Base-by-base conservation (phyloP, 1,140 invertebrate genomes). In the Daktulosphaira vitifoliae region DNA sequence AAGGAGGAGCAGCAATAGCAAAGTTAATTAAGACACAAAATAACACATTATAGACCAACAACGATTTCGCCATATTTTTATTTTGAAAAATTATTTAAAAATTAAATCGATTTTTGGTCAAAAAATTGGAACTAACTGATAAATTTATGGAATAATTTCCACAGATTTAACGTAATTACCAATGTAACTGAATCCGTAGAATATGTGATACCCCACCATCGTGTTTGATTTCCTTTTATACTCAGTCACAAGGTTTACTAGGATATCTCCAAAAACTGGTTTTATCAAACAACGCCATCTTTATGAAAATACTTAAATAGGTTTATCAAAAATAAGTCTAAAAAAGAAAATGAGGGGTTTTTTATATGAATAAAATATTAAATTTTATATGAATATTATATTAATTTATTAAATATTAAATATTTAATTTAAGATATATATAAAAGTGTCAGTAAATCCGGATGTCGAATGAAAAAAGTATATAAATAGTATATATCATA, bases 31-130 rank as follows among this genome's bases (percentile, higher is more conserved):
- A 38, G 56, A 39, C 56, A 38, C 44, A 62, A 33, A 62, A 62
- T 25, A 62, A 62, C 11, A 42, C 56, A 62, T 16, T 33, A 2
- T 46, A 39, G 42, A 62, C 44, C 56, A 62, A 39, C 56, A 62
- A 62, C 56, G 56, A 62, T 62, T 62, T 62, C 44, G 56, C 56
- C 56, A 62, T 62, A 46, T 56, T 54, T 18, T 16, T 8, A 3
- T 20, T 48, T 48, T 16, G n/a, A 7, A 16, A 3, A n/a, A 44
- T 44, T 29, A 46, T 46, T 29, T 46, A 0, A 16, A 62, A 56
- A 56, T 8, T n/a, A 44, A 29, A 62, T 62, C 56, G 56, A 62
- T 62, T 18, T 62, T 39, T 15, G 56, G 44, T 48, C 56, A 42
- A 48, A 2, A 48, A 0, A 22, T 9, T 62, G 42, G 16, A 48